Evolutionary conservation across 2,113 vertebrate species (phyloP).

Genomic region (Lagopus leucura): DNA sequence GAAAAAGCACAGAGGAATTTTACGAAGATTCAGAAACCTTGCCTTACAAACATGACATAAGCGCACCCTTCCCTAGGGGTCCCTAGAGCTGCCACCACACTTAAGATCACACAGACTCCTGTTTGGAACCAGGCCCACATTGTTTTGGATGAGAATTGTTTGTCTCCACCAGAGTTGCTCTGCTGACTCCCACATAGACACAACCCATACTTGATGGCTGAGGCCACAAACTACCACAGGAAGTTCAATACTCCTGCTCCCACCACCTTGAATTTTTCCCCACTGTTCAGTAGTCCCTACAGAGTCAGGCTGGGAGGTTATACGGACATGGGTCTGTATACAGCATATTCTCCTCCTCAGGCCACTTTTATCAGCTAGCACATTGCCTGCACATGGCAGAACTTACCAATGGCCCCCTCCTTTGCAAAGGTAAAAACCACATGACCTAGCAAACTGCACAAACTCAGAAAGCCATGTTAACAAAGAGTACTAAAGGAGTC

Average conservation of each 20-base stretch:
- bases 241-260: not conserved
- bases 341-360: not conserved
- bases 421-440: not conserved
- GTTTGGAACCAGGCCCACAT: not conserved
- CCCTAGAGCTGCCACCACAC: not conserved
- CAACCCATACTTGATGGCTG: not conserved
- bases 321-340: not conserved
- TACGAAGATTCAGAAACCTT: accelerated
- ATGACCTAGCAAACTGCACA: not conserved
- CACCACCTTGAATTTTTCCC: not conserved
- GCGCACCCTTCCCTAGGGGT: not conserved
- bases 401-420: not conserved
- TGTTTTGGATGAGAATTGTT: not conserved
- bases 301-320: not conserved
- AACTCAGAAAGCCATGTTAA: not conserved
- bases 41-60: no score
- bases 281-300: not conserved
- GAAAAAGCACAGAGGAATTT: no score
- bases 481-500: not conserved
- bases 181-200: not conserved
- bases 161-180: not conserved
- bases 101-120: not conserved
- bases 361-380: not conserved
- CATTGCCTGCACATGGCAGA: not conserved
- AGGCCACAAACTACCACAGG: no score